Evolutionary conservation across 2,113 vertebrate species (phyloP), one percentile per base, ranked within the genome.

Genomic region (Urocolius indicus): DNA sequence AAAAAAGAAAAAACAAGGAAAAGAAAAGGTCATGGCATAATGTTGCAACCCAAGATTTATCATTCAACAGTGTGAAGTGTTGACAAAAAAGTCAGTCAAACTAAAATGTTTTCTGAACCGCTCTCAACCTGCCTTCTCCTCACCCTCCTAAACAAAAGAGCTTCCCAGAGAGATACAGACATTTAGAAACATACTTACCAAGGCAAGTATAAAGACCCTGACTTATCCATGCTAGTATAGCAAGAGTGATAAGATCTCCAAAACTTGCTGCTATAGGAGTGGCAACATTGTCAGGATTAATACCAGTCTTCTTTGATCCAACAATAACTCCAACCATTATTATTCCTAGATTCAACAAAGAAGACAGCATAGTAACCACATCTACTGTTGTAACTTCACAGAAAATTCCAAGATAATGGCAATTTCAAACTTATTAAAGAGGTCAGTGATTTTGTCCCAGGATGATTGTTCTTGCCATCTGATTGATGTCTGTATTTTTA

Each of bases 271-370:
- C 99, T 73, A 99, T 99, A 51, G 99, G 99, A 17, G 99, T 99
- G 73, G 99, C 99, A 82, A 99, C 99, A 4, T 99, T 99, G 97
- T 99, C 99, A 71, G 99, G 99, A 96, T 99, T 99, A 96, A 99
- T 99, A 55, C 99, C 99, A 0, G 99, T 99, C 97, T 99, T 99
- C 98, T 99, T 99, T 1, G 99, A 99, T 54, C 99, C 99, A 95
- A 99, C 99, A 18, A 99, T 99, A 91, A 99, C 99, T 29, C 99
- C 99, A 94, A 99, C 99, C 99, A 99, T 99, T 96, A 99, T 99
- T 96, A 99, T 98, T 94, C 99, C 99, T 99, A 94, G 62, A 96
- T 36, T 38, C 49, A 93, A 85, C 16, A 67, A 59, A 95, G 61
- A 73, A 4, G 34, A 93, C 74, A 95, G 32, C 23, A 51, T 9